These are phyloP conservation scores for Aphis gossypii DNA, from an alignment of 1,140 invertebrate genomes.

Conservation along the genomic window DNA sequence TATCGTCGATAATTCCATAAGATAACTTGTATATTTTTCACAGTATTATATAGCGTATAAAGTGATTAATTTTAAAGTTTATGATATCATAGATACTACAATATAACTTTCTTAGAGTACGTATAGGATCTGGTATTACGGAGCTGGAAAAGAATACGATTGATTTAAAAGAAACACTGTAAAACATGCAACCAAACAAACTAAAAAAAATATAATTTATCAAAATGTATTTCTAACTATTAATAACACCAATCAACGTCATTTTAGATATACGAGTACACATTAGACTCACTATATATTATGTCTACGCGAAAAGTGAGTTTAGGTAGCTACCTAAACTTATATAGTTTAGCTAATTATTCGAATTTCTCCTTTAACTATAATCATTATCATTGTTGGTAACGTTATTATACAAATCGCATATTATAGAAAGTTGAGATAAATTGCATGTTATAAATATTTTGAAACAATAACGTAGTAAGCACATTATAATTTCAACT, in stretches of 20 bases:
- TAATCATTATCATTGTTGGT: background rate
- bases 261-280: background rate
- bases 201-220: background rate
- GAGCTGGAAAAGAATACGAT: background rate
- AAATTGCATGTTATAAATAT: background rate
- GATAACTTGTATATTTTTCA: background rate
- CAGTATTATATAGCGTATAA: background rate
- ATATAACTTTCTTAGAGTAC: background rate
- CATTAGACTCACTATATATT: background rate
- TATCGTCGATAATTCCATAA: background rate
- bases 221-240: background rate
- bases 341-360: too few relatives aligned
- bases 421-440: background rate
- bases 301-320: background rate
- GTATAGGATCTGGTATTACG: background rate
- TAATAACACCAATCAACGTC: background rate
- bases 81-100: background rate
- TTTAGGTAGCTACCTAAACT: background rate
- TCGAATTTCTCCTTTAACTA: too few relatives aligned
- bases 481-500: background rate
- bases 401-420: background rate
- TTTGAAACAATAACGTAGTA: background rate
- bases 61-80: background rate
- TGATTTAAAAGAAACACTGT: background rate
- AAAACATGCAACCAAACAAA: background rate